These are phyloP conservation scores for Euphonia xanthogaster DNA, from an alignment of 2,797 vertebrate species.

Conservation along the genomic window DNA sequence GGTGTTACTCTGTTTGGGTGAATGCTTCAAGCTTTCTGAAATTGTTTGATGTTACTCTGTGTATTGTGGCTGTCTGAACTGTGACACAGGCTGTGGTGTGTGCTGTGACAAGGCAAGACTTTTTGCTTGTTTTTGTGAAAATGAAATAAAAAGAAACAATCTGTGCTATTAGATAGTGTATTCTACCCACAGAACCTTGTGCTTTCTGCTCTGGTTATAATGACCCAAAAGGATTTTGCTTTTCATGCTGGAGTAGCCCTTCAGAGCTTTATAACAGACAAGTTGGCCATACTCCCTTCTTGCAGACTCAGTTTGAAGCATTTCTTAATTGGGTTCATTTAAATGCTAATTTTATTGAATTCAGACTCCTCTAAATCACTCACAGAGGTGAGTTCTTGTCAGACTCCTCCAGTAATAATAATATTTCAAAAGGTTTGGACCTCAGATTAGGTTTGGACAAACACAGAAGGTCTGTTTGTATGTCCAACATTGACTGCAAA, in stretches of 20 bases:
- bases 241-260: background rate
- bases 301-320: background rate
- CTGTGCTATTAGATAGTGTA: too few relatives aligned
- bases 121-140: background rate
- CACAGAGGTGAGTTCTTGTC: constrained; percentile 18
- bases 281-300: background rate
- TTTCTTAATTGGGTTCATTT: constrained; percentile 63
- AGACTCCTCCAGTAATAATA: background rate
- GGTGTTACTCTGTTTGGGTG: background rate
- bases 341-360: constrained; percentile 64
- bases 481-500: background rate
- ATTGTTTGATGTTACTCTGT: background rate
- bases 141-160: background rate
- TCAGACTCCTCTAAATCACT: constrained; percentile 27
- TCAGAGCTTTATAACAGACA: background rate
- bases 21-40: background rate
- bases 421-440: constrained; percentile 16
- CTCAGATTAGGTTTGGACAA: background rate
- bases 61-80: background rate
- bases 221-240: background rate
- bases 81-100: background rate
- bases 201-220: background rate
- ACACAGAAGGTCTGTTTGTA: background rate
- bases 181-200: background rate
- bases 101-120: background rate